Evolutionary conservation across 2,888 invertebrate species (phyloP).

Genomic region (Drosophila hamatofila): DNA sequence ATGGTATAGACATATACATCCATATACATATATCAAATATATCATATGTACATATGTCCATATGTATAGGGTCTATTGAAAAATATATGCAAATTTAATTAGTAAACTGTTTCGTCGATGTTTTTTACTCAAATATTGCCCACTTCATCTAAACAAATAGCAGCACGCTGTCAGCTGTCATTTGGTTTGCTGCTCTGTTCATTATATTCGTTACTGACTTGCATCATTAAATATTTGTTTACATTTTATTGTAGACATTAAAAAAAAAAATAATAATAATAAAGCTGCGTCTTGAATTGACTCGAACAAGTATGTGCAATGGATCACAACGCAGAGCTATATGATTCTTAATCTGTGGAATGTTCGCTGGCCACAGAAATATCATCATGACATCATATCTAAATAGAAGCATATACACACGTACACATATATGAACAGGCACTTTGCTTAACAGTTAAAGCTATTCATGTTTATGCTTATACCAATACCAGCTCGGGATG

Average conservation of each 20-base stretch:
- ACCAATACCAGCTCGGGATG: constrained; percentile 42
- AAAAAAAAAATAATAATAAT: constrained; percentile 6
- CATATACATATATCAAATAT: neutral
- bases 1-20: neutral
- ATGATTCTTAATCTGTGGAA: constrained; percentile 31
- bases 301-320: constrained; percentile 8
- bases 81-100: constrained; percentile 58
- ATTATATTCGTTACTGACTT: constrained; percentile 18
- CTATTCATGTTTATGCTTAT: constrained; percentile 48
- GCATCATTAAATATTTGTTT: constrained; percentile 24
- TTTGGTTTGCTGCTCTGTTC: constrained; percentile 18
- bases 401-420: constrained; percentile 6
- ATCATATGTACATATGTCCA: constrained; percentile 3
- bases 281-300: constrained; percentile 1
- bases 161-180: constrained; percentile 17
- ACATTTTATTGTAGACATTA: constrained; percentile 19
- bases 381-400: constrained; percentile 49
- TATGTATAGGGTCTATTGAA: constrained; percentile 15
- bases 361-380: constrained; percentile 27
- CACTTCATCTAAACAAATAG: constrained; percentile 13
- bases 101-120: constrained; percentile 28
- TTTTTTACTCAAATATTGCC: constrained; percentile 4
- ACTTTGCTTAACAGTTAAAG: constrained; percentile 58
- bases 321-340: constrained; percentile 24
- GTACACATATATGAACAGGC: constrained; percentile 7